A percentile compares a stretch with the other conserved stretches of the same genome.
These are phyloP conservation scores for Macquaria ambigua DNA, from an alignment of 2,113 vertebrate genomes.

Conservation along the genomic window DNA sequence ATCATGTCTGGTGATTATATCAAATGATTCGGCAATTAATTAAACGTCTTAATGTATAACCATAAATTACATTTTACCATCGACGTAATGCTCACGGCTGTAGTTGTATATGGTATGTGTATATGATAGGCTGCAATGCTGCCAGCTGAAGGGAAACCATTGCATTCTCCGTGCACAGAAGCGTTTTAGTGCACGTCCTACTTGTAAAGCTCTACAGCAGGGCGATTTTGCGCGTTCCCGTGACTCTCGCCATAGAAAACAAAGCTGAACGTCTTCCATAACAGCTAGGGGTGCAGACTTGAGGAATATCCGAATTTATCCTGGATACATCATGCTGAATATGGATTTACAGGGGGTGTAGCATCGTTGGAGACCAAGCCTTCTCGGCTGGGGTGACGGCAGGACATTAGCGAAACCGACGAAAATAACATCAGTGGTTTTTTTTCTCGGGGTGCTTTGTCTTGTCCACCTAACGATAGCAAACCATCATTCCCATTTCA, in stretches of 20 bases:
- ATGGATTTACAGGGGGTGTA: slow-evolving; percentile 84
- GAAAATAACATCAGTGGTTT: slow-evolving; percentile 70
- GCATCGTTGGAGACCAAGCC: slow-evolving; percentile 75
- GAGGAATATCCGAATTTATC: slow-evolving; percentile 66
- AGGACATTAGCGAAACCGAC: slow-evolving; percentile 72
- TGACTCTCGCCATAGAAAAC: slow-evolving; percentile 85
- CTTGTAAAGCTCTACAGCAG: slow-evolving; percentile 76
- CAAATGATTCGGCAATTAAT: background rate
- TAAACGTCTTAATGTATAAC: background rate
- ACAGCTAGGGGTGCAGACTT: slow-evolving; percentile 74
- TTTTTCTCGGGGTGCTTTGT: slow-evolving; percentile 82
- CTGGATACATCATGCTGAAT: slow-evolving; percentile 62
- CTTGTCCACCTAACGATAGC: slow-evolving; percentile 82
- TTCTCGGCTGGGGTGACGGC: slow-evolving; percentile 70
- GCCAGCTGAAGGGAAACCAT: slow-evolving; percentile 51
- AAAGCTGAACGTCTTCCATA: slow-evolving; percentile 86
- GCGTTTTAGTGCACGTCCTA: slow-evolving; percentile 72
- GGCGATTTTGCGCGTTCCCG: slow-evolving; percentile 81
- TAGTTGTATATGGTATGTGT: slow-evolving; percentile 39
- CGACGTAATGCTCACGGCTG: slow-evolving; percentile 8
- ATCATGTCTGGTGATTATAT: background rate
- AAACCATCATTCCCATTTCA: slow-evolving; percentile 80
- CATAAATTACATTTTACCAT: slow-evolving; percentile 12
- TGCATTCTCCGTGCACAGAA: slow-evolving; percentile 54
- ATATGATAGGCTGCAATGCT: slow-evolving; percentile 46